Base-by-base conservation (phyloP, 2,797 vertebrate genomes). In the Pseudocheirus occidentalis region DNA sequence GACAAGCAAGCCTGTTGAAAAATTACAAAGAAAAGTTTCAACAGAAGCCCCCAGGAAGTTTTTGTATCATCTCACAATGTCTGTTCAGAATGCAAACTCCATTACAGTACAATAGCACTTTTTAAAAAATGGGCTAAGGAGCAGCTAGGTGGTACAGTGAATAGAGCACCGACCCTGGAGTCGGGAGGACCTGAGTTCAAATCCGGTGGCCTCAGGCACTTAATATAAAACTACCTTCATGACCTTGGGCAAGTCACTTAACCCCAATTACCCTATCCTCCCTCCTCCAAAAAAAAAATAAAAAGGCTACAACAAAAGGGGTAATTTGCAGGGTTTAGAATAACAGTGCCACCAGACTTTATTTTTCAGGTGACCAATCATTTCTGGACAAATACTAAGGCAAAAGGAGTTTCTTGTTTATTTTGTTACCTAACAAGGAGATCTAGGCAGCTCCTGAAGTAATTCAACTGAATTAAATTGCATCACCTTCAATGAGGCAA, bases 21-120 rank as follows among this genome's bases (percentile, higher is more conserved):
- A 92, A 90, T 96, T 29, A 91, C 54, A 54, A 66, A 16, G 14
- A 54, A 40, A 91, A 81, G 89, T 94, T 95, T 73, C 90, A 95
- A 55, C 57, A 89, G 13, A 95, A 53, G 52, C 91, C 50, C 56
- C 56, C 0, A 31, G 90, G 81, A 92, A 46, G 29, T 16, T 90
- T 87, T 50, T 0, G 4, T 12, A 27, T 31, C 2, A 9, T 10
- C 16, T 10, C 52, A 3, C 0, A 5, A 55, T 14, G 18, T 46
- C 40, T 90, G 46, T 40, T 0, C 66, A 40, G 66, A 73, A 40
- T 40, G n/a, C n/a, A n/a, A 87, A 46, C 21, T 87, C 40, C 40
- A 50, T 87, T 46, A 46, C 40, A 81, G 14, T 81, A 40, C 18
- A 50, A 87, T 12, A 73, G 34, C 34, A n/a, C 29, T 62, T 31